Percentiles rank a stretch among this genome's conserved stretches.
Conservation (phyloP, 2,113 vertebrate genomes). For the Psephotus haematonotus region DNA sequence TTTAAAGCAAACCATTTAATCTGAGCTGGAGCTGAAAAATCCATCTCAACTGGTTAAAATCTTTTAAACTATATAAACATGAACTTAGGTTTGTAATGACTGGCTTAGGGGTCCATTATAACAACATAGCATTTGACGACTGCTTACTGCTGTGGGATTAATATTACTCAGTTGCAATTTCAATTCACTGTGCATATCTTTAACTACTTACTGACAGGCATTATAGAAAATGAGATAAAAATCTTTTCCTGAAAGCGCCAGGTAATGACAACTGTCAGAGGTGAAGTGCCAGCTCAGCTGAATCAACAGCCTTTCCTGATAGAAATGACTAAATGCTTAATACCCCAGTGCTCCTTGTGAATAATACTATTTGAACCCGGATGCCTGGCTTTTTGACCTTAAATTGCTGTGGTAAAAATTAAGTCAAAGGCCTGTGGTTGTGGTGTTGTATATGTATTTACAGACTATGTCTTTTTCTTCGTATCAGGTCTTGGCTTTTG, state of each 20-base stretch:
- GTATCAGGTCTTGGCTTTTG: slow-evolving; percentile 53
- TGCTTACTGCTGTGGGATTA: not conserved
- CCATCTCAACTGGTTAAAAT: not conserved
- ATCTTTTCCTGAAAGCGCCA: not conserved
- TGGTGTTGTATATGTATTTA: not conserved
- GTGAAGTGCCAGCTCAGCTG: not conserved
- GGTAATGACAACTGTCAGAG: not conserved
- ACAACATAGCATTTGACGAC: not conserved
- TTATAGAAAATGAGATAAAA: not conserved
- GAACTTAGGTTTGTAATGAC: not conserved
- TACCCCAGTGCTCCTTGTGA: not conserved
- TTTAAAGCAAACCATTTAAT: not conserved
- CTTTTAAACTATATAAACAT: not conserved
- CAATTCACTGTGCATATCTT: not conserved
- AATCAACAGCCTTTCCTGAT: not conserved
- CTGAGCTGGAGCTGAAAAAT: not conserved
- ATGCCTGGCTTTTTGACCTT: not conserved
- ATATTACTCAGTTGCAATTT: not conserved
- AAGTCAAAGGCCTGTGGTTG: not conserved
- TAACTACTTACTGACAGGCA: not conserved
- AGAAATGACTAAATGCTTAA: not conserved
- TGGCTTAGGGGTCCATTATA: not conserved
- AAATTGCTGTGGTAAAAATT: not conserved
- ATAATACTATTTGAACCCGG: not conserved
- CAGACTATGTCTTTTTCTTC: not conserved